Percentiles rank a stretch among this genome's conserved stretches.
Conservation (phyloP, 2,888 invertebrate species). For the Xylocampa areola region DNA sequence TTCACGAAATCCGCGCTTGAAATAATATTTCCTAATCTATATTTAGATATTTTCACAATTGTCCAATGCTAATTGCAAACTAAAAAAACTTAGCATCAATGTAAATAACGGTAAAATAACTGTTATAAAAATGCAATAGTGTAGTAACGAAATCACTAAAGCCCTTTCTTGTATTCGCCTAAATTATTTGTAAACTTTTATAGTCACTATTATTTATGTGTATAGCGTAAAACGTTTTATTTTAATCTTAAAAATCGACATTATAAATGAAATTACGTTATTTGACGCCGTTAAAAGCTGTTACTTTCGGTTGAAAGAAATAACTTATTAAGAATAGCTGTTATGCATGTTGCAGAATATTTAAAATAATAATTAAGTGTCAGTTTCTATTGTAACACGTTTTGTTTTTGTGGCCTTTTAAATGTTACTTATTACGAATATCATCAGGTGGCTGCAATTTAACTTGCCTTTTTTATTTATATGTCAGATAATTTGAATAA, state of each 20-base stretch:
- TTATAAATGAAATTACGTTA: conserved; percentile 45
- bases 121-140: conserved; percentile 57
- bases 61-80: conserved; percentile 51
- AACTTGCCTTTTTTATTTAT: conserved; percentile 52
- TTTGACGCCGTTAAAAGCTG: conserved; percentile 39
- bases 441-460: conserved; percentile 50
- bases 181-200: conserved; percentile 66
- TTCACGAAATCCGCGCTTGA: conserved; percentile 52
- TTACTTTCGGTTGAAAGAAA: conserved; percentile 25
- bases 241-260: conserved; percentile 57
- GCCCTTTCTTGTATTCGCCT: conserved; percentile 53
- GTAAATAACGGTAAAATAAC: conserved; percentile 34
- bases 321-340: conserved; percentile 42
- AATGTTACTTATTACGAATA: conserved; percentile 60
- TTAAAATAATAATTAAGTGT: conserved; percentile 37
- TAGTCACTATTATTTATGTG: conserved; percentile 72
- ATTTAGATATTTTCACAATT: conserved; percentile 53
- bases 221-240: conserved; percentile 73
- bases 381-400: conserved; percentile 43
- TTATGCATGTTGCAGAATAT: conserved; percentile 43
- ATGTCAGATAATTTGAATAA: conserved; percentile 52
- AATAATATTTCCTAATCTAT: conserved; percentile 54
- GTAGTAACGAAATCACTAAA: conserved; percentile 40
- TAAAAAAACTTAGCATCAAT: conserved; percentile 36
- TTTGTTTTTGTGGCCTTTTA: conserved; percentile 69